Evolutionary conservation across 2,113 vertebrate species (phyloP).

Genomic region (Chamaea fasciata): DNA sequence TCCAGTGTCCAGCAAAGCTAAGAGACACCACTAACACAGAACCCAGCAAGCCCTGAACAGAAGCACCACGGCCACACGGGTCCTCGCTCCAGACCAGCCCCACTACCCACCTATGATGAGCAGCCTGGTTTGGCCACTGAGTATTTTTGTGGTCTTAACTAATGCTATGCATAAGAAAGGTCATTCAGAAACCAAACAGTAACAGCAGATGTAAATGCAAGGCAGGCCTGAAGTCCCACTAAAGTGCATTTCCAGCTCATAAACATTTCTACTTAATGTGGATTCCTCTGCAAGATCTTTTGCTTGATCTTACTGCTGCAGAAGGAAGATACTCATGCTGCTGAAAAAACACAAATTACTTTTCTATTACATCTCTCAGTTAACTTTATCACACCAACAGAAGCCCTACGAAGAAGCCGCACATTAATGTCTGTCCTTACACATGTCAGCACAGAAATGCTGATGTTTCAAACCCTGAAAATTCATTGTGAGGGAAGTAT

Average conservation of each 20-base stretch:
- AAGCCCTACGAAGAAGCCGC: not conserved
- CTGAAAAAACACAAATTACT: not conserved
- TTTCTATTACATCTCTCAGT: not conserved
- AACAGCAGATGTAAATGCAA: not conserved
- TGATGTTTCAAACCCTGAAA: not conserved
- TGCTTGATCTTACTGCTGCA: not conserved
- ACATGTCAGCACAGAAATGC: not conserved
- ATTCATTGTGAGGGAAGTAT: not conserved
- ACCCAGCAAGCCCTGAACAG: not conserved
- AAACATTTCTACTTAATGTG: not conserved
- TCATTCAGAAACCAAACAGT: not conserved
- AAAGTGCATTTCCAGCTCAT: not conserved
- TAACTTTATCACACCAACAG: not conserved
- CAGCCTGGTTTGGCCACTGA: not conserved
- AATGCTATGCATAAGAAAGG: not conserved
- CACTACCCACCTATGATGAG: rapidly evolving
- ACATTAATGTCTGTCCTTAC: not conserved
- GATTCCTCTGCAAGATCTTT: not conserved
- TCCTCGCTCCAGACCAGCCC: not conserved
- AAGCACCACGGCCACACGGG: rapidly evolving
- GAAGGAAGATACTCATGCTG: not conserved
- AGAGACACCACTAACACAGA: not conserved
- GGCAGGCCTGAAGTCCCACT: not conserved
- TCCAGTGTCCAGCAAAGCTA: not conserved
- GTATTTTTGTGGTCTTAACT: not conserved